Evolutionary conservation across 92 coral and sea anemone genomes (phyloP), one percentile per base, ranked within the genome.

Genomic region (Muricea muricata): DNA sequence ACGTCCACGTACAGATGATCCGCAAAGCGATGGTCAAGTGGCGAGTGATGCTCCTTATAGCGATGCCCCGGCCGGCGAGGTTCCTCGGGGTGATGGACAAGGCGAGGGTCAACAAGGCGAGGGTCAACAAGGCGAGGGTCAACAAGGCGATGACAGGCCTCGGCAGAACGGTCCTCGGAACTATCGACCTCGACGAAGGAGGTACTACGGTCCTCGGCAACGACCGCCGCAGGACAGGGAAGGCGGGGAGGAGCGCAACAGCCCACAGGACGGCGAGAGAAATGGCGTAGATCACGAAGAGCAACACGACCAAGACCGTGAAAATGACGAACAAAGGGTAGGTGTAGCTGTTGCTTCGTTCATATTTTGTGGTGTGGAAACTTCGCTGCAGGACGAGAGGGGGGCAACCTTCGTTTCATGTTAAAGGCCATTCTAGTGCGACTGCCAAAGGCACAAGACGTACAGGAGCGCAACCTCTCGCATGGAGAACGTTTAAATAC

Each of bases 221-320:
- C 37, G 8, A 31, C 70, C 70, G 1, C 70, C 37, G 13, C 39
- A 32, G 18, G 39, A 28, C 9, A 10, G 39, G 18, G 70, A 63
- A n/a, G 37, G n/a, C 18, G 70, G 39, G 13, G 39, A 63, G 18
- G 70, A 63, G 39, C 70, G 70, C 17, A 63, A 39, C 18, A 63
- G 70, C 70, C 83, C 69, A 12, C 69, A 56, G n/a, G 83, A 78
- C 18, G 83, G 70, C 24, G 83, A 78, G 52, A 58, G 83, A 20
- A 32, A 57, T 39, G 83, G 65, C 18, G 33, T 75, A 8, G 65
- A 78, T 41, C 33, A 75, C 35, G 61, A 31, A 52, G 65, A 75
- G 29, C 35, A 42, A 40, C 50, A 34, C 13, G 76, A 70, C 29
- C 76, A 35, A 3, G 65, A 75, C 46, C 48, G 20, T 9, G 67